These are phyloP conservation scores for Dryadula phaetusa DNA, from an alignment of 2,888 invertebrate species.

Conservation along the genomic window DNA sequence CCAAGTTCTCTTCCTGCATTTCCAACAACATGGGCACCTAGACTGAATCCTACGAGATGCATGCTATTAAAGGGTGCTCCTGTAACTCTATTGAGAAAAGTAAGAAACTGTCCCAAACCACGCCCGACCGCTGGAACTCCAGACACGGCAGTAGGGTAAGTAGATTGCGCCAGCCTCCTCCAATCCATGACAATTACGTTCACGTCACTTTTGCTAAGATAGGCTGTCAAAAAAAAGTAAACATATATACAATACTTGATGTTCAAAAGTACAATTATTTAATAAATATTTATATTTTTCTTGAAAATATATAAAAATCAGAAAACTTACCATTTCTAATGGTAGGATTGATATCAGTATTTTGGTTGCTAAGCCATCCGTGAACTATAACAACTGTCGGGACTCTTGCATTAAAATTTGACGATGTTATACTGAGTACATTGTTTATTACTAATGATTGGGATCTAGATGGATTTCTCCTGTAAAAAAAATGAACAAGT, in stretches of 20 bases:
- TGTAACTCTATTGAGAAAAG: conserved; percentile 46
- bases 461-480: conserved; percentile 51
- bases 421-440: conserved; percentile 51
- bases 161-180: conserved; percentile 55
- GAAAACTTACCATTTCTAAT: conserved; percentile 54
- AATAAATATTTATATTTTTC: not conserved
- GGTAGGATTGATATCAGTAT: conserved; percentile 49
- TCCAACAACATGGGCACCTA: conserved; percentile 74
- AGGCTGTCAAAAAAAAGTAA: conserved; percentile 49
- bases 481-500: conserved; percentile 42
- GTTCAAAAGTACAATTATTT: not conserved
- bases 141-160: conserved; percentile 55
- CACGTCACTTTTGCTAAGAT: conserved; percentile 51
- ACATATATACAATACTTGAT: not conserved
- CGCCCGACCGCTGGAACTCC: conserved; percentile 60
- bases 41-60: conserved; percentile 75
- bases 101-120: conserved; percentile 56
- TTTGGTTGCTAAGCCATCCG: conserved; percentile 59
- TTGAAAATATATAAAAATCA: not conserved
- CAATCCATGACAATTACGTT: conserved; percentile 65
- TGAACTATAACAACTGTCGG: conserved; percentile 59
- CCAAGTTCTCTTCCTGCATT: conserved; percentile 63
- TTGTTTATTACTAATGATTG: conserved; percentile 56
- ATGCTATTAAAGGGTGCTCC: conserved; percentile 55
- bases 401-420: conserved; percentile 55